These are phyloP conservation scores for Pristionchus japonicus DNA, from an alignment of 2,888 invertebrate species.

Conservation along the genomic window DNA sequence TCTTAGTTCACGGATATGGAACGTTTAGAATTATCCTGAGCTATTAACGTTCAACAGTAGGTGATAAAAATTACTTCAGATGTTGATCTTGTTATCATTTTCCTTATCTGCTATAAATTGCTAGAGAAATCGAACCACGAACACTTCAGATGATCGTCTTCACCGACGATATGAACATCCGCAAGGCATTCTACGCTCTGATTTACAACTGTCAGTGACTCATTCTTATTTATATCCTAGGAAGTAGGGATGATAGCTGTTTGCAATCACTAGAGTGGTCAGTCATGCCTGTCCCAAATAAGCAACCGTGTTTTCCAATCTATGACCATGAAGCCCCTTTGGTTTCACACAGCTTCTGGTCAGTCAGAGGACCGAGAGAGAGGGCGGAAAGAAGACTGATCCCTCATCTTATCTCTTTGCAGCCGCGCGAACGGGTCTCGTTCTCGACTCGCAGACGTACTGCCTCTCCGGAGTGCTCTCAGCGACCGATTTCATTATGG, in stretches of 20 bases:
- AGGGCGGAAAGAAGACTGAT: too few relatives aligned
- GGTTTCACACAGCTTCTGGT: too few relatives aligned
- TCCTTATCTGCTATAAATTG: too few relatives aligned
- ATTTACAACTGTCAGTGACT: conserved; percentile 56
- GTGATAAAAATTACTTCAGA: background rate
- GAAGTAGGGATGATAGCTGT: too few relatives aligned
- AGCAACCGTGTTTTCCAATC: background rate
- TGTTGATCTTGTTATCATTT: background rate
- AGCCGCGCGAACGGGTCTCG: conserved; percentile 58
- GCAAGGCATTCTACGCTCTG: conserved; percentile 58
- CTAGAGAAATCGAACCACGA: too few relatives aligned
- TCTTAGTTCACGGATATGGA: background rate
- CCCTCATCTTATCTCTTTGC: background rate
- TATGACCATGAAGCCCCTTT: background rate
- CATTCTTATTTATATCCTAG: background rate
- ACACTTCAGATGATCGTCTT: conserved; percentile 52
- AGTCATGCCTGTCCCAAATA: background rate
- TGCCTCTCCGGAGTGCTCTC: conserved; percentile 58
- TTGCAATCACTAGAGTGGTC: background rate
- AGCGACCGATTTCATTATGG: conserved; percentile 61
- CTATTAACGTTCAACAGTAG: background rate
- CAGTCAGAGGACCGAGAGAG: too few relatives aligned
- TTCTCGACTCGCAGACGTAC: conserved; percentile 54
- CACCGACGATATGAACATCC: conserved; percentile 56
- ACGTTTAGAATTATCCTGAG: background rate